Percentiles rank a stretch among this genome's conserved stretches.
Evolutionary conservation across 2,113 vertebrate species (phyloP).

Genomic region (Melozone crissalis): DNA sequence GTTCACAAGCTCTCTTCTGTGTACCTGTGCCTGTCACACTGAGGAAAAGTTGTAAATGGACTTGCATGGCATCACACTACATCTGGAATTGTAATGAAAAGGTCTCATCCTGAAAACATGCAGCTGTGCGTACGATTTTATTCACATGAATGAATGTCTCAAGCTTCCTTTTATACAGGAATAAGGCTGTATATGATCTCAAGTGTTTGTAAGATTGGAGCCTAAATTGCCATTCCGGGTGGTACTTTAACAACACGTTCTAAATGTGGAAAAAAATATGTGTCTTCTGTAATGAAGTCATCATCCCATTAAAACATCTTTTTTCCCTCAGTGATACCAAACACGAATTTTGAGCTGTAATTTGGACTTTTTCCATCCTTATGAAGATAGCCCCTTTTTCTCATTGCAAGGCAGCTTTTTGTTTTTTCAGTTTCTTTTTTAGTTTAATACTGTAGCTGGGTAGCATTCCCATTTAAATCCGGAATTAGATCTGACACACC

Average conservation of each 20-base stretch:
- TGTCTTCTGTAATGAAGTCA: slow-evolving; percentile 42
- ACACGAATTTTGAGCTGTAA: slow-evolving; percentile 12
- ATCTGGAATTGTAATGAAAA: not conserved
- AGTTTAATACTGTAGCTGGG: not conserved
- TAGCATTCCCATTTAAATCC: slow-evolving; percentile 44
- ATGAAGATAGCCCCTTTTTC: not conserved
- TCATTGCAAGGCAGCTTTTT: slow-evolving; percentile 18
- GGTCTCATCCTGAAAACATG: not conserved
- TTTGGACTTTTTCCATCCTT: slow-evolving; percentile 37
- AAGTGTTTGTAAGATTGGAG: not conserved
- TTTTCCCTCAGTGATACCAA: slow-evolving; percentile 32
- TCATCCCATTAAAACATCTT: slow-evolving; percentile 47
- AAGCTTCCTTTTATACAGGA: not conserved
- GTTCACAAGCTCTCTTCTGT: not conserved
- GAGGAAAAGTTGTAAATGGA: not conserved
- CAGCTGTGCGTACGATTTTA: not conserved
- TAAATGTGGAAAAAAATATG: not conserved
- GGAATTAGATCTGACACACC: slow-evolving; percentile 66
- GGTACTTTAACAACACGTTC: not conserved
- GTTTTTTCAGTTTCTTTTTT: slow-evolving; percentile 10
- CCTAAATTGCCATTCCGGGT: not conserved
- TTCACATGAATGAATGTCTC: not conserved
- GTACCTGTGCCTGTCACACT: not conserved
- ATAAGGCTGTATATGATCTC: not conserved
- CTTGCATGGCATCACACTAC: rapidly evolving